Evolutionary conservation across 2,113 vertebrate genomes (phyloP).

Genomic region (Athene cunicularia): DNA sequence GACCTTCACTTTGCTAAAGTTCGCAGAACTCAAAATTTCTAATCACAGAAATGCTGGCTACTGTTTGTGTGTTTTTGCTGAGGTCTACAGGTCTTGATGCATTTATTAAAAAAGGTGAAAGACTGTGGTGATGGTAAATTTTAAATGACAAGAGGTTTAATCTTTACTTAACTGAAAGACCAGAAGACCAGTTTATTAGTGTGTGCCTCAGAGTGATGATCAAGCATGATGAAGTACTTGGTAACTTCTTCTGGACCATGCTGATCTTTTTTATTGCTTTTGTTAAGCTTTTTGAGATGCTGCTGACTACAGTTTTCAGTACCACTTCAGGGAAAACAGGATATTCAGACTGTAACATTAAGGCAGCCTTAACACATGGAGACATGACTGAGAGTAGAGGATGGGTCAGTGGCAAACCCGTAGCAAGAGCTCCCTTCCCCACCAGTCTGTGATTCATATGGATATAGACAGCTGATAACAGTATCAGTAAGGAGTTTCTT

Average conservation of each 20-base stretch:
- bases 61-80: neutral
- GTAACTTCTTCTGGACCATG: neutral
- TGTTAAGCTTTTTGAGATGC: neutral
- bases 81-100: neutral
- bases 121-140: neutral
- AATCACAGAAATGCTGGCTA: neutral
- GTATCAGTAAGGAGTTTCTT: neutral
- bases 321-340: neutral
- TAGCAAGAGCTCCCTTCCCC: neutral
- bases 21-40: neutral
- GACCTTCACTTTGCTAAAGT: neutral
- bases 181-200: neutral
- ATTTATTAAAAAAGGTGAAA: neutral
- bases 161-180: neutral
- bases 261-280: neutral
- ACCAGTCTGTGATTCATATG: rapidly evolving
- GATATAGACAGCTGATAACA: neutral
- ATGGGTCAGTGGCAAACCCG: neutral
- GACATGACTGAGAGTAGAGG: neutral
- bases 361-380: neutral
- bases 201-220: neutral
- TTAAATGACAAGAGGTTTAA: neutral
- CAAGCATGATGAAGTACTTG: neutral
- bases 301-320: neutral
- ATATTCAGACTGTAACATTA: neutral